Conservation (phyloP, 2,113 vertebrate genomes). For the Athene noctua region DNA sequence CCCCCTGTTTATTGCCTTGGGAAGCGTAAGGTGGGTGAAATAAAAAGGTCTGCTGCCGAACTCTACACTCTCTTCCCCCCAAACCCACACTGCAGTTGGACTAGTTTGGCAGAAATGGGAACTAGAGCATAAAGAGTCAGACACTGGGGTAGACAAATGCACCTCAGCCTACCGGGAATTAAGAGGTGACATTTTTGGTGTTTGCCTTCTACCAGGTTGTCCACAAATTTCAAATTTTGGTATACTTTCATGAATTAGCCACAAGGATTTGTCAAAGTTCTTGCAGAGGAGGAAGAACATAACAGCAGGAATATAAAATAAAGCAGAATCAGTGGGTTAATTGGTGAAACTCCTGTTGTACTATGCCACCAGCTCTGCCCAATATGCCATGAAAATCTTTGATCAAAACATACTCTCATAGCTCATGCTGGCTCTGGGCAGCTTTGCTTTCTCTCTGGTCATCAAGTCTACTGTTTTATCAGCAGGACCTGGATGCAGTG, state of each 20-base stretch:
- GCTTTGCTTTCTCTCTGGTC: background rate
- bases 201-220: background rate
- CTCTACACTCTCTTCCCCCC: background rate
- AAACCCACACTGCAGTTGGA: background rate
- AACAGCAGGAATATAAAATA: background rate
- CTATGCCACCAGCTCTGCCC: background rate
- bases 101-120: background rate
- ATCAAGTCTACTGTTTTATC: background rate
- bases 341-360: background rate
- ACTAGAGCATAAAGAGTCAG: background rate
- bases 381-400: background rate
- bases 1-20: background rate
- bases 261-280: background rate
- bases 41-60: background rate
- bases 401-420: accelerated
- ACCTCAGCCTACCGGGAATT: background rate
- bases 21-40: accelerated
- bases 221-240: background rate
- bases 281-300: background rate
- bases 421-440: background rate
- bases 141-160: background rate
- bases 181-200: background rate
- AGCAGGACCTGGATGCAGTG: background rate
- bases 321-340: background rate
- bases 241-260: background rate